phyloP scores from a whole-genome alignment of 2,797 vertebrate genomes.

The Phoebastria nigripes region DNA sequence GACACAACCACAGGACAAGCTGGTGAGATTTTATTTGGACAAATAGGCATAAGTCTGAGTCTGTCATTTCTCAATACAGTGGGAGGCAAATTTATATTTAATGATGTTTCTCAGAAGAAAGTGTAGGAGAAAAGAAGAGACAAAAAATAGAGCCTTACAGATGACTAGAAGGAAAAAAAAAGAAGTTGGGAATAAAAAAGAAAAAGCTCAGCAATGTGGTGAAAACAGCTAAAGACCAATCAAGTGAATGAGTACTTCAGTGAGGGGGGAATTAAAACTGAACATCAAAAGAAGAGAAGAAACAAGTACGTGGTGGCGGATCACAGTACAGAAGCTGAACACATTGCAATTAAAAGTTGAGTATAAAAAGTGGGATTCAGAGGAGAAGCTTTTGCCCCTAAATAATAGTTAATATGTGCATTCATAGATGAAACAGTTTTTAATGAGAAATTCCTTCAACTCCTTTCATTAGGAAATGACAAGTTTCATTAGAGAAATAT shows the following conservation, averaged over 20 bases:
- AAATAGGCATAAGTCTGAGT: background rate
- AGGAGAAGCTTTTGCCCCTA: background rate
- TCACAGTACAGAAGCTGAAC: background rate
- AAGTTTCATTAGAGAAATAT: slow-evolving; percentile 22
- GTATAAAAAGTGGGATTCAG: background rate
- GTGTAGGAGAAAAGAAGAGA: background rate
- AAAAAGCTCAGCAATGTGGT: background rate
- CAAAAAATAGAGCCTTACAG: background rate
- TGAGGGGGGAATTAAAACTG: background rate
- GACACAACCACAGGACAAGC: background rate
- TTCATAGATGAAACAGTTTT: background rate
- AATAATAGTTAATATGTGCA: background rate
- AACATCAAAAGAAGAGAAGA: background rate
- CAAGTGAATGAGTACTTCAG: background rate
- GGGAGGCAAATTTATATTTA: background rate
- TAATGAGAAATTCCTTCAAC: slow-evolving; percentile 13
- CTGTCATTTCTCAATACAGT: background rate
- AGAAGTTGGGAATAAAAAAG: background rate
- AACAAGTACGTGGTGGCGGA: background rate
- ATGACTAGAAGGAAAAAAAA: background rate
- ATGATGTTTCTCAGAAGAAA: background rate
- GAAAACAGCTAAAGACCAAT: background rate
- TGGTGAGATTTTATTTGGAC: background rate
- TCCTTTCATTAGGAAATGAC: slow-evolving; percentile 10
- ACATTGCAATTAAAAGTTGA: background rate